Conservation (phyloP, 2,888 invertebrate species). For the Aleiodes leptofemur region DNA sequence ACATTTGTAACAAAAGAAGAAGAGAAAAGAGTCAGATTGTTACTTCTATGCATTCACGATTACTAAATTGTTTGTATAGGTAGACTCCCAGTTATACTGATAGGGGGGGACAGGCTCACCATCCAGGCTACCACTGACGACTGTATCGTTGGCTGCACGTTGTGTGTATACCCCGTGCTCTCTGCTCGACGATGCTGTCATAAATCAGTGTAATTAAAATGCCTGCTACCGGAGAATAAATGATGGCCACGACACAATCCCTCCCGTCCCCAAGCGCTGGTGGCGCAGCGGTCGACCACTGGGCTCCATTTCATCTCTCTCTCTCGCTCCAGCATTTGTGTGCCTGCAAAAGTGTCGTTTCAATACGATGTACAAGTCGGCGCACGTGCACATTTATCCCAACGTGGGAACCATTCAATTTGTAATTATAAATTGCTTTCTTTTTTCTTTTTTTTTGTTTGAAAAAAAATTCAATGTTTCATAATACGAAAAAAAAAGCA, state of each 20-base stretch:
- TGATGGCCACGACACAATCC: constrained; percentile 49
- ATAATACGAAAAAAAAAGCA: neutral
- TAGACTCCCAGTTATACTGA: constrained; percentile 38
- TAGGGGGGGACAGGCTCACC: constrained; percentile 28
- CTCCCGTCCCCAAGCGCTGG: constrained; percentile 22
- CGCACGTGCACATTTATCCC: constrained; percentile 18
- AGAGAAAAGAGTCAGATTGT: constrained; percentile 14
- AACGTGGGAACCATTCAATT: constrained; percentile 34
- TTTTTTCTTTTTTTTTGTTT: neutral
- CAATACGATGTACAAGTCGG: constrained; percentile 16
- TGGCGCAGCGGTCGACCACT: constrained; percentile 32
- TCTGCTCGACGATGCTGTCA: constrained; percentile 37
- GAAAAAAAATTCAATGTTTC: neutral
- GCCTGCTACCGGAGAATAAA: constrained; percentile 53
- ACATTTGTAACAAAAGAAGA: constrained; percentile 32
- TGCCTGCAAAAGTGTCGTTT: constrained; percentile 8
- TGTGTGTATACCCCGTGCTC: constrained; percentile 13
- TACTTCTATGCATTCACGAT: too few species aligned
- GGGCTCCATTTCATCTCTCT: neutral
- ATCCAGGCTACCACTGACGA: constrained; percentile 49
- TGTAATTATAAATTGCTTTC: constrained; percentile 34
- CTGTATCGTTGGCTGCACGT: constrained; percentile 50
- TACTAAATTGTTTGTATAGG: neutral
- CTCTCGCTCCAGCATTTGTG: neutral
- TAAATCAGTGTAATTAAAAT: constrained; percentile 60